Base-by-base conservation (phyloP, 1,140 invertebrate species). In the Sarcophaga bullata region DNA sequence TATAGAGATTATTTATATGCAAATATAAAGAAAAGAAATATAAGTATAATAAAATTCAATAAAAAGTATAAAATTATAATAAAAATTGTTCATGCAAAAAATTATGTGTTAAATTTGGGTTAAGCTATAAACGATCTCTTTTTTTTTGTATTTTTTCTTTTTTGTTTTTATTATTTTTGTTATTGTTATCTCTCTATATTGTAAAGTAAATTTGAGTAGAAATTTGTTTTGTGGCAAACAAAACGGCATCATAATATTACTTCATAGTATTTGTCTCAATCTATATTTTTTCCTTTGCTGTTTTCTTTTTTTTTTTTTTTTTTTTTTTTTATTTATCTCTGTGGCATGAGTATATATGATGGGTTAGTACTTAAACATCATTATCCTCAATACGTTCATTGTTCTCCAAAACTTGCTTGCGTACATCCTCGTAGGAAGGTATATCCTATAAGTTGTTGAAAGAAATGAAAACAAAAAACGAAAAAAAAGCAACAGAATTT, bases 401-500 rank as follows among this genome's bases (percentile, higher is more conserved):
- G 86, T 87, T 86, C 54, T 86, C 68, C 62, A 73, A 73, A 54
- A 88, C 82, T 80, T 86, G 84, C 46, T 84, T 86, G 50, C 83
- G 85, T 58, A 89, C 73, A 17, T 87, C 88, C 83, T 89, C 88
- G 52, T 89, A 88, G 19, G 81, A 82, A n/a, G 83, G 83, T 17
- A 81, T 62, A 11, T 47, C 6, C 83, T 84, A 68, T 81, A 54
- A 8, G 10, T 49, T 37, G 0, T 46, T 19, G 68, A 37, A 17
- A 37, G 25, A 37, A 76, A 62, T 62, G 54, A 52, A 48, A 58
- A 37, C n/a, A 47, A 47, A 48, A n/a, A n/a, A n/a, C n/a, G n/a
- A n/a, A n/a, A n/a, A 11, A 48, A 68, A 58, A 80, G 19, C 46
- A 17, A 80, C n/a, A n/a, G n/a, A 47, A 46, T 25, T 52, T 9